phyloP scores from a whole-genome alignment of 1,140 invertebrate genomes.

The Diuraphis noxia region DNA sequence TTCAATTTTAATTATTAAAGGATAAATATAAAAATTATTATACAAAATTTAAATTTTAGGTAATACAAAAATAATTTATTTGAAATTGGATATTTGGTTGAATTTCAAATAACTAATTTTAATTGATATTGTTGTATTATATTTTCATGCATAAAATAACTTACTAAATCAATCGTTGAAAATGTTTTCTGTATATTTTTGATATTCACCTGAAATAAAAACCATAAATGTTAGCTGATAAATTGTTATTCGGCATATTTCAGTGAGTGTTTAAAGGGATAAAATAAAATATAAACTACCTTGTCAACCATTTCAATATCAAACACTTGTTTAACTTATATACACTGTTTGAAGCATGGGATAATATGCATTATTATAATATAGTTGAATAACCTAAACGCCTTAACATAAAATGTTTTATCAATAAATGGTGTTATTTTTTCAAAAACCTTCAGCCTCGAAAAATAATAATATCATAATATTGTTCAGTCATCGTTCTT shows the following conservation, averaged over 20 bases:
- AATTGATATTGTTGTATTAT: neutral
- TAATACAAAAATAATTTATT: neutral
- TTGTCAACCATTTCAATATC: neutral
- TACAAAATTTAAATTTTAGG: neutral
- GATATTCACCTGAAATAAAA: neutral
- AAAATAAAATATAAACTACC: neutral
- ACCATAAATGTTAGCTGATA: neutral
- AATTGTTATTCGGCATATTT: neutral
- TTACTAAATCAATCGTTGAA: neutral
- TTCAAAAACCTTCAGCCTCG: neutral
- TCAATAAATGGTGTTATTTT: neutral
- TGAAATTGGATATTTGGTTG: neutral
- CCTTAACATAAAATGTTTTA: neutral
- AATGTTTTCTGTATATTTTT: neutral
- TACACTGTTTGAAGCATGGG: neutral
- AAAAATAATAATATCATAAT: neutral
- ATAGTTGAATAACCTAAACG: neutral
- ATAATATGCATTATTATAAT: neutral
- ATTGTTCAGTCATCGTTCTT: neutral
- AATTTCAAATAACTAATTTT: too few relatives aligned
- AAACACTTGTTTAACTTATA: neutral
- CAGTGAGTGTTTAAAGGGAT: neutral
- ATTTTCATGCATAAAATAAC: neutral
- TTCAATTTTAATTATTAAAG: too few relatives aligned
- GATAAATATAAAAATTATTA: neutral